These are phyloP conservation scores for western clawed frog (Xenopus tropicalis) DNA, from an alignment of 2,113 vertebrate species.

Conservation along the genomic window DNA sequence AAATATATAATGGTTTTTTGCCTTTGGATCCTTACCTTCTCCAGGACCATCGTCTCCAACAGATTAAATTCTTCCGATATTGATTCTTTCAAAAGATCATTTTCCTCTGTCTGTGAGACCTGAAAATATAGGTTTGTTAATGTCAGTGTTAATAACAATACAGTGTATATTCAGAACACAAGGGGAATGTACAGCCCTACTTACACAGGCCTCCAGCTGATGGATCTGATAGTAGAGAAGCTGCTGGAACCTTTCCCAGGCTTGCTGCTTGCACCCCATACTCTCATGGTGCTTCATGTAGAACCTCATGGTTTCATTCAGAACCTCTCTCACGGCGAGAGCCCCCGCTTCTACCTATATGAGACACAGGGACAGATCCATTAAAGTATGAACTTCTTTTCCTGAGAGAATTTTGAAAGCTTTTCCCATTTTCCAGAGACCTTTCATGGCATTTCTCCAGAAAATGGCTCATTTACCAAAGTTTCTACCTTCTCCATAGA, in stretches of 20 bases:
- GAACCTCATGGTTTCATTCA: background rate
- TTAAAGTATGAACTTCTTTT: no score
- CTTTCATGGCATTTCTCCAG: no score
- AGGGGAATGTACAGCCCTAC: background rate
- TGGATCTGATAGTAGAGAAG: background rate
- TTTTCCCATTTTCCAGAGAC: no score
- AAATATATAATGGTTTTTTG: no score
- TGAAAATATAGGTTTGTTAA: background rate
- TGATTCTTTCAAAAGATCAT: background rate
- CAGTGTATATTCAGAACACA: no score
- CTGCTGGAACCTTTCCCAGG: slow-evolving; percentile 10
- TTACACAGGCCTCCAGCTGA: slow-evolving; percentile 17
- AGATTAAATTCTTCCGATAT: background rate
- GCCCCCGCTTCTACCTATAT: slow-evolving; percentile 14
- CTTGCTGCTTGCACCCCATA: background rate
- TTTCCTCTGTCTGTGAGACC: background rate
- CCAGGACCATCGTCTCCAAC: background rate
- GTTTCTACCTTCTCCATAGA: no score
- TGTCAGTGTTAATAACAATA: no score
- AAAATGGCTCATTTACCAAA: no score
- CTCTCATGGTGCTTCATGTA: background rate
- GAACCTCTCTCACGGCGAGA: background rate
- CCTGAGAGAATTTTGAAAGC: no score
- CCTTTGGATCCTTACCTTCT: background rate
- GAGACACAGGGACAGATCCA: background rate